Evolutionary conservation across 2,113 vertebrate species (phyloP), one percentile per base, ranked within the genome.

Genomic region (Catagonus wagneri): DNA sequence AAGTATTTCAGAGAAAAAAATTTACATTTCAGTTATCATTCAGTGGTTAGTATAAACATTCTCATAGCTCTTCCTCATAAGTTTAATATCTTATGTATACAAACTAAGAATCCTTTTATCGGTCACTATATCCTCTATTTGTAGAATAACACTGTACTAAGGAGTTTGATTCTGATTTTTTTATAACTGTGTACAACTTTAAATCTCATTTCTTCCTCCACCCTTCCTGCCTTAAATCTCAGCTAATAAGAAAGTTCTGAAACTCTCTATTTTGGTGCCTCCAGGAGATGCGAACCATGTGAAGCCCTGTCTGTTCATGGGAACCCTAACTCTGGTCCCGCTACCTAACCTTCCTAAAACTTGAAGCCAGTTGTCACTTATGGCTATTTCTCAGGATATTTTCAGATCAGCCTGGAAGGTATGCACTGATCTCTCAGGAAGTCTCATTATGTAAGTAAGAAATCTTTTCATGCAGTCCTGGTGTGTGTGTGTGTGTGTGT

Each of bases 1-100:
- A 83, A 60, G 14, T 61, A 81, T 32, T 75, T 92, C 20, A 78
- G 66, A 81, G 58, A 56, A 32, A 81, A 69, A 83, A 84, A 6
- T 56, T 4, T 56, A 7, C 13, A 54, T n/a, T 90, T 74, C 8
- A 83, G 39, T 81, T 52, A 65, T 78, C 58, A 63, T 86, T 86
- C 39, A 81, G 22, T 76, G 84, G 3, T 52, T 66, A 65, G 6
- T n/a, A 34, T 14, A 68, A 32, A 14, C 29, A 72, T 66, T 58
- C 4, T 75, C 7, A 44, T 78, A 54, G 4, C 23, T 8, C 2
- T 83, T 72, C 7, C 14, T 50, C 29, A 32, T 56, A 88, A 78
- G 6, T 68, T 91, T 63, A 56, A 50, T 69, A 27, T 84, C 11
- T 39, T 63, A 0, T 32, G 3, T 34, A 61, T 44, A 14, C 29